Evolutionary conservation across 2,888 invertebrate species (phyloP), one percentile per base, ranked within the genome.

Genomic region (Caenorhabditis sp.): DNA sequence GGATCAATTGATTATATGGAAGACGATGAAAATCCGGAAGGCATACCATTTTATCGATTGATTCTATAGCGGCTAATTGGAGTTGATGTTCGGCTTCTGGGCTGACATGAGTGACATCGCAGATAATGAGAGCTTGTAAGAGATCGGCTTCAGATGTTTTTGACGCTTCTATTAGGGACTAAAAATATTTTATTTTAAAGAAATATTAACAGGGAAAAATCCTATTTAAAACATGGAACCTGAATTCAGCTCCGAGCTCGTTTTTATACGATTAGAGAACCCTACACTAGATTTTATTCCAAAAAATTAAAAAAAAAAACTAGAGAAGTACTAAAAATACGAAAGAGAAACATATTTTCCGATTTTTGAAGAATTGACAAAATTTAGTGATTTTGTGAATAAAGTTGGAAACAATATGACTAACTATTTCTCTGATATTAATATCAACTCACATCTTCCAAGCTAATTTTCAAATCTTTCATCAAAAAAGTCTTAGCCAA

Each of bases 401-500:
- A n/a, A n/a, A n/a, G n/a, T n/a, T n/a, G n/a, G n/a, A n/a, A n/a
- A n/a, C n/a, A n/a, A n/a, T n/a, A n/a, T n/a, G n/a, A n/a, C n/a
- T n/a, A n/a, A n/a, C n/a, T n/a, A n/a, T n/a, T n/a, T n/a, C n/a
- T n/a, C n/a, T n/a, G n/a, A n/a, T n/a, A n/a, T n/a, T n/a, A n/a
- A n/a, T n/a, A n/a, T n/a, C 43, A 26, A 25, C 67, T 43, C 12
- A 71, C 71, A 61, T 67, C 71, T 58, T 71, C 71, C 52, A 71
- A 26, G n/a, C 52, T 63, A 43, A 52, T 21, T 21, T 71, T 67
- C 57, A 71, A 36, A 1, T 67, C 71, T 25, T 61, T 67, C 72
- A 72, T 72, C 59, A 64, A 63, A 53, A 73, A 73, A n/a, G 73
- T 73, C 21, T 69, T 63, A 1, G 73, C 66, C 25, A 73, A 49